Conservation (phyloP, 2,113 vertebrate species). For the Chlamydotis undulata region DNA sequence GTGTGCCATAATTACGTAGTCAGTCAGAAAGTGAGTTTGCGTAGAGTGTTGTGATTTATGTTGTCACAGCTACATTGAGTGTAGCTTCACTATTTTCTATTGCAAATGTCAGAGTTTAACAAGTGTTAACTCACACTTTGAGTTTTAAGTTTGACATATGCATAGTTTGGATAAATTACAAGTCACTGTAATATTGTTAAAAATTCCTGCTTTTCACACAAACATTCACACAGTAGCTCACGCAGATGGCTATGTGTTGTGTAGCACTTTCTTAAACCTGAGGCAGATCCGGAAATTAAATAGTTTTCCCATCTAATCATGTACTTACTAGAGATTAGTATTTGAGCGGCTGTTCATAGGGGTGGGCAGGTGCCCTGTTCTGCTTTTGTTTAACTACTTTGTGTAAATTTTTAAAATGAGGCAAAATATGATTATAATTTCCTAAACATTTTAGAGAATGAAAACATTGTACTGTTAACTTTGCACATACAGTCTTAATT, state of each 20-base stretch:
- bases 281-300: constrained; percentile 48
- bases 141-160: not conserved
- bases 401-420: not conserved
- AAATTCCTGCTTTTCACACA: not conserved
- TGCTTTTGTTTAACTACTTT: not conserved
- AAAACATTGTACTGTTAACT: not conserved
- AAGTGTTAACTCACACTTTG: not conserved
- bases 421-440: not conserved
- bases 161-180: not conserved
- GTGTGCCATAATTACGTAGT: not conserved
- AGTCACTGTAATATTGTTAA: not conserved
- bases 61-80: not conserved
- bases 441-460: not conserved
- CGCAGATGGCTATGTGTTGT: constrained; percentile 18
- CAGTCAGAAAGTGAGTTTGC: not conserved
- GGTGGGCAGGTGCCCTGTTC: not conserved
- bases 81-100: not conserved
- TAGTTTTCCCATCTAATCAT: not conserved
- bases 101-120: not conserved
- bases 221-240: not conserved
- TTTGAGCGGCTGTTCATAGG: not conserved
- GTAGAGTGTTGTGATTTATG: not conserved
- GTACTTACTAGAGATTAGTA: not conserved
- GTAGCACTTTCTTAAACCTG: constrained; percentile 28
- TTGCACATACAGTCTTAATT: not conserved